Conservation (phyloP, 2,113 vertebrate genomes). For the Mohoua ochrocephala region DNA sequence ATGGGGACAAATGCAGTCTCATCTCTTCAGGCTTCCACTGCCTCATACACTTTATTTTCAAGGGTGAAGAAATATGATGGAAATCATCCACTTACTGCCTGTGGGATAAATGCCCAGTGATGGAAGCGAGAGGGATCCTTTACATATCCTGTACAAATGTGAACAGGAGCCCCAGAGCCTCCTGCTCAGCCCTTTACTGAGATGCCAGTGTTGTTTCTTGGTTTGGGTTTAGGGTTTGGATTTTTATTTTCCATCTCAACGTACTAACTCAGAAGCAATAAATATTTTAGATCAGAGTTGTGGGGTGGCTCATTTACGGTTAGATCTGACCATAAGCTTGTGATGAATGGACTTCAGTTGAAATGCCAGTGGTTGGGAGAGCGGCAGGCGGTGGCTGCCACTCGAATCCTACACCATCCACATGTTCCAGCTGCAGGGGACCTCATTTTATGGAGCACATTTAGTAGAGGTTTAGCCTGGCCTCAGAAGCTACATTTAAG, state of each 20-base stretch:
- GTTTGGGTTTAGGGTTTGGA: background rate
- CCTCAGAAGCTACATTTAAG: background rate
- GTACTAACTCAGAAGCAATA: constrained; percentile 46
- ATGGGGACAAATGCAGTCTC: background rate
- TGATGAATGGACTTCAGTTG: constrained; percentile 62
- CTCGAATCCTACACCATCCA: background rate
- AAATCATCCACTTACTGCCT: background rate
- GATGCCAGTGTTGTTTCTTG: background rate
- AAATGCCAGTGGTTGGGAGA: constrained; percentile 56
- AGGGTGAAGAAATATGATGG: background rate
- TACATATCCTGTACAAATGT: background rate
- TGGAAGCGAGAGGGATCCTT: background rate
- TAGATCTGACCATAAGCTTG: constrained; percentile 36
- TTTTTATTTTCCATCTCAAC: background rate
- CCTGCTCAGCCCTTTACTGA: background rate
- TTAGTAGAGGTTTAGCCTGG: background rate
- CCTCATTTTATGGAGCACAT: constrained; percentile 20
- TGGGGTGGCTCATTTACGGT: constrained; percentile 43
- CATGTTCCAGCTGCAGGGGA: background rate
- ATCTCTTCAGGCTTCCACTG: background rate
- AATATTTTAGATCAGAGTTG: constrained; percentile 41
- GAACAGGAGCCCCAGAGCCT: background rate
- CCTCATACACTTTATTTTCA: background rate
- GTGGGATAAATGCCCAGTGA: background rate
- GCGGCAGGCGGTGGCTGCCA: background rate